These are phyloP conservation scores for Drosophila pseudoobscura DNA, from an alignment of 1,140 invertebrate species.

Conservation along the genomic window DNA sequence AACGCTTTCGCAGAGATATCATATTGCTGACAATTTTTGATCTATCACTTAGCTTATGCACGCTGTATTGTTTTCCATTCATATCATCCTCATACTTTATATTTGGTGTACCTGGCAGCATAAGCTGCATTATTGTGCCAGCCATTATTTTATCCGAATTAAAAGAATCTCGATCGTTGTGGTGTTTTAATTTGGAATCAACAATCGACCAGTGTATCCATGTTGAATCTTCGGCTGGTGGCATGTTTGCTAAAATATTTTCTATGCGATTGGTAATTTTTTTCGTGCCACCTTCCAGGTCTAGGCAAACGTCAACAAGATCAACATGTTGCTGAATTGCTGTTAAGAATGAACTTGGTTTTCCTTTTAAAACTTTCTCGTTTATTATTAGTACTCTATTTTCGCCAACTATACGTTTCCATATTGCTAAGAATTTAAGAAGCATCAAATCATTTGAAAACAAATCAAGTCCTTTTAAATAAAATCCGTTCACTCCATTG, in stretches of 20 bases:
- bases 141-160: constrained; percentile 84
- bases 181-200: constrained; percentile 58
- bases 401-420: constrained; percentile 87
- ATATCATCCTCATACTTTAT: constrained; percentile 94
- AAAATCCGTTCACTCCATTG: constrained; percentile 91
- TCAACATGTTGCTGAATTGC: constrained; percentile 87
- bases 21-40: constrained; percentile 85
- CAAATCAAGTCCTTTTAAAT: constrained; percentile 88
- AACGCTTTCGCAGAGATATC: constrained; percentile 85
- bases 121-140: constrained; percentile 87
- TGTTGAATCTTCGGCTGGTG: constrained; percentile 77
- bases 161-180: not conserved
- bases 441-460: constrained; percentile 84
- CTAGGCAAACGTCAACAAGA: constrained; percentile 88
- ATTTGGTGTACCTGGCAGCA: constrained; percentile 90
- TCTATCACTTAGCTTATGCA: constrained; percentile 84
- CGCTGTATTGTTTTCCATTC: constrained; percentile 35
- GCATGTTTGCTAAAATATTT: constrained; percentile 85
- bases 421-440: constrained; percentile 85
- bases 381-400: constrained; percentile 88
- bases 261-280: constrained; percentile 86
- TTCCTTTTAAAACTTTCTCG: constrained; percentile 85
- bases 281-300: constrained; percentile 85
- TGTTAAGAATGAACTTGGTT: constrained; percentile 82
- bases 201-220: constrained; percentile 92